Evolutionary conservation across 2,797 vertebrate species (phyloP).

Genomic region (Poecilia velifera): DNA sequence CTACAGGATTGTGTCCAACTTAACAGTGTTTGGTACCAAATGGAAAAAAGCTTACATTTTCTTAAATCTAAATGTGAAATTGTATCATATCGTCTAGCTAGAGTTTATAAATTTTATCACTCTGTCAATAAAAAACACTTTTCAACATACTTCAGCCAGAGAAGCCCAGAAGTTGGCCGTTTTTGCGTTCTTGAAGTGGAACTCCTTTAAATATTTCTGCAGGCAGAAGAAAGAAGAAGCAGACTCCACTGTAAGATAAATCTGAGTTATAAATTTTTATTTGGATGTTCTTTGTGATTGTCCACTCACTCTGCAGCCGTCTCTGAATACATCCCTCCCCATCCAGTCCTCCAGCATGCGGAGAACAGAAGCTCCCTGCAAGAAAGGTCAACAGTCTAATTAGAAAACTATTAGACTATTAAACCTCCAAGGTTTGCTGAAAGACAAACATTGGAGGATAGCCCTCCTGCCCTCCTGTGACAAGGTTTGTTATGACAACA

Average conservation of each 20-base stretch:
- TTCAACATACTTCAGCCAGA: conserved; percentile 80
- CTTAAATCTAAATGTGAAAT: neutral
- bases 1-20: neutral
- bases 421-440: neutral
- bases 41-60: neutral
- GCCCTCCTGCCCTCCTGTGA: too few relatives aligned
- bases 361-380: conserved; percentile 92
- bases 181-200: conserved; percentile 88
- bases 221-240: conserved; percentile 18
- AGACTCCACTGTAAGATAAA: neutral
- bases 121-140: neutral
- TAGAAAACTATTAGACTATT: neutral
- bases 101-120: neutral
- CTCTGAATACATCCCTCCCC: conserved; percentile 84
- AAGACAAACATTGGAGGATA: too few relatives aligned
- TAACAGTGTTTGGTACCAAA: neutral
- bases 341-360: conserved; percentile 95
- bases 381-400: neutral
- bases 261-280: neutral
- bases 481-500: neutral
- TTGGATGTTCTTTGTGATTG: neutral
- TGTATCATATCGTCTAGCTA: neutral
- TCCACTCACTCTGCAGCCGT: conserved; percentile 87
- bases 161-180: conserved; percentile 92
- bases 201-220: conserved; percentile 86